phyloP scores from a whole-genome alignment of 2,113 vertebrate species.

The Rhadina sibilatrix region DNA sequence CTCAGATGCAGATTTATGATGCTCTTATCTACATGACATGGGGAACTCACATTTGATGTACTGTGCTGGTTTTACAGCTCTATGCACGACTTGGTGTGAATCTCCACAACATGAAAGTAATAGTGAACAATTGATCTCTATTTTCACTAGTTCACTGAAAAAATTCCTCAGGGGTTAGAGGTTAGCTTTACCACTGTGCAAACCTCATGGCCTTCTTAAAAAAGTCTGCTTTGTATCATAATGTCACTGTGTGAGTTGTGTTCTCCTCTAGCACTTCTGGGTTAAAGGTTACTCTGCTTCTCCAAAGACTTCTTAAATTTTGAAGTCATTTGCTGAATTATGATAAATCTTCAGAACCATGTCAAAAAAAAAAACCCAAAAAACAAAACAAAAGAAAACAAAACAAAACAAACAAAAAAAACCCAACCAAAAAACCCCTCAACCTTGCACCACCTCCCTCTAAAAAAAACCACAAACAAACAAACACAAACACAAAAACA shows the following conservation, averaged over 20 bases:
- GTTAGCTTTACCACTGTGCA: neutral
- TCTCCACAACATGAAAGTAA: neutral
- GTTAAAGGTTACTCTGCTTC: conserved; percentile 31
- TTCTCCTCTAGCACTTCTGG: conserved; percentile 4
- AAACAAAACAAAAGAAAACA: no score
- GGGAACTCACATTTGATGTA: neutral
- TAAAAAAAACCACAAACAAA: neutral
- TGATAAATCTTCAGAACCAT: neutral
- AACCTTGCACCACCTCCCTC: no score
- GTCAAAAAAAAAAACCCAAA: neutral
- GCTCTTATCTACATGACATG: neutral
- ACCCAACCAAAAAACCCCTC: neutral
- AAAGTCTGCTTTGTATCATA: conserved; percentile 32
- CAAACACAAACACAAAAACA: no score
- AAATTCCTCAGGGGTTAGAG: neutral
- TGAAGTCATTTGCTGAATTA: neutral
- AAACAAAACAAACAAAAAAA: neutral
- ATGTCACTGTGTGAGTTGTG: neutral
- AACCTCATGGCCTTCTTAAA: conserved; percentile 1
- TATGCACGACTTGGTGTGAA: neutral
- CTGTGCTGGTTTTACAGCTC: conserved; percentile 7
- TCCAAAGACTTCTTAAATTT: conserved; percentile 19
- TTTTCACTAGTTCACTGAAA: conserved; percentile 7
- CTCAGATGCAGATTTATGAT: neutral
- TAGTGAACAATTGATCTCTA: neutral